phyloP scores from a whole-genome alignment of 2,888 invertebrate species.

The Agrotis ipsilon region DNA sequence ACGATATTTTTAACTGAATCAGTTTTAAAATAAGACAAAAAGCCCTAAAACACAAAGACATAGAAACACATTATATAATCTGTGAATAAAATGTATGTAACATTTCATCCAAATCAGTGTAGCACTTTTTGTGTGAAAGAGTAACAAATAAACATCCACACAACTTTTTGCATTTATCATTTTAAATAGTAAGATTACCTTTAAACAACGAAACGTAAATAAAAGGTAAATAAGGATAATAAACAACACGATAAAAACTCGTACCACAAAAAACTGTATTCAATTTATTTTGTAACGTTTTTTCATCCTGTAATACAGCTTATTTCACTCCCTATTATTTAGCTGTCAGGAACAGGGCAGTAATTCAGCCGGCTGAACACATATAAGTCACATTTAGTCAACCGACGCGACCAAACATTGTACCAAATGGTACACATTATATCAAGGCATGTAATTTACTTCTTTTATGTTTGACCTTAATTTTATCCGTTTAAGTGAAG shows the following conservation, averaged over 20 bases:
- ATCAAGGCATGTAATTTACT: conserved; percentile 23
- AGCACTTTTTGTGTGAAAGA: too few relatives aligned
- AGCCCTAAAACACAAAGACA: too few relatives aligned
- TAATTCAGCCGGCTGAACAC: conserved; percentile 64
- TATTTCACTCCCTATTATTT: conserved; percentile 69
- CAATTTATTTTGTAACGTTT: conserved; percentile 47
- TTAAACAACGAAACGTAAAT: neutral
- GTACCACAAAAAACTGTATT: conserved; percentile 26
- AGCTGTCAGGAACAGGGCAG: conserved; percentile 70
- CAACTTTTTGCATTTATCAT: too few relatives aligned
- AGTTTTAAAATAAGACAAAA: too few relatives aligned
- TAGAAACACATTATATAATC: too few relatives aligned
- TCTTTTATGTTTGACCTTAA: conserved; percentile 41
- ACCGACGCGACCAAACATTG: conserved; percentile 45
- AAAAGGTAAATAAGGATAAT: neutral
- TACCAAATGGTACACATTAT: conserved; percentile 41
- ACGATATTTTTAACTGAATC: too few relatives aligned
- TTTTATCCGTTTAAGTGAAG: conserved; percentile 25
- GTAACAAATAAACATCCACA: too few relatives aligned
- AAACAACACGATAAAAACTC: neutral
- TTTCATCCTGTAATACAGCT: conserved; percentile 56
- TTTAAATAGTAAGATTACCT: too few relatives aligned
- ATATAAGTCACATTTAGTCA: conserved; percentile 56
- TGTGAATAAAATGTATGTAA: too few relatives aligned
- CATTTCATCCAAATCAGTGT: too few relatives aligned